Evolutionary conservation across 2,113 vertebrate species (phyloP), one percentile per base, ranked within the genome.

Genomic region (Xyliphius kryptos): DNA sequence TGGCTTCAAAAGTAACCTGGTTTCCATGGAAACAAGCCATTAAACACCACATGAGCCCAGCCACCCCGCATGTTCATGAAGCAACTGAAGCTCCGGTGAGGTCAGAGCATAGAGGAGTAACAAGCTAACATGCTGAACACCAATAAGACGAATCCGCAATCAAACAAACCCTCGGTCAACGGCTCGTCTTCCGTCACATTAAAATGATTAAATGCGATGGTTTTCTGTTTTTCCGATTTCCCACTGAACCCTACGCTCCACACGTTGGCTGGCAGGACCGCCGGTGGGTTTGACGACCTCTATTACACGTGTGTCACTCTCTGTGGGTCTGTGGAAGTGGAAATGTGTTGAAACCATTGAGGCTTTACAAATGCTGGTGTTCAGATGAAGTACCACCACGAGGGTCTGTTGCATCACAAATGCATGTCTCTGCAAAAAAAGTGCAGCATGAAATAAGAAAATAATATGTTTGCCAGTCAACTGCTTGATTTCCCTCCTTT

Each of bases 11-110:
- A 72, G 55, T 69, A 70, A 81, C 79, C 77, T 81, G 77, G 85
- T 87, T 87, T 75, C 85, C 74, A 83, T 78, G 75, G 85, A 72
- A 85, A 87, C 81, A 22, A 43, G 69, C 78, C 77, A 79, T 83
- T 78, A 82, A 66, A 63, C 1, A 37, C 60, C 56, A 58, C 57
- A 48, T 66, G 76, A 16, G 16, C 61, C 43, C 67, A 52, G 59
- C 63, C 61, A 44, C 51, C 32, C 43, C 68, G 55, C 13, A 54
- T 56, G 63, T 10, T 56, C 55, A 63, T 65, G 65, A 74, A 79
- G 58, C 61, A 63, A 72, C 61, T 76, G 43, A 54, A 61, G 60
- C 36, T 20, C 68, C 63, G 40, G 51, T 16, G 37, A 40, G 36
- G 41, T 48, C 13, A 65, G 52, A 22, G 12, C 40, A 43, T 19